Evolutionary conservation across 2,888 invertebrate genomes (phyloP), one percentile per base, ranked within the genome.

Genomic region (Polietes domitor): DNA sequence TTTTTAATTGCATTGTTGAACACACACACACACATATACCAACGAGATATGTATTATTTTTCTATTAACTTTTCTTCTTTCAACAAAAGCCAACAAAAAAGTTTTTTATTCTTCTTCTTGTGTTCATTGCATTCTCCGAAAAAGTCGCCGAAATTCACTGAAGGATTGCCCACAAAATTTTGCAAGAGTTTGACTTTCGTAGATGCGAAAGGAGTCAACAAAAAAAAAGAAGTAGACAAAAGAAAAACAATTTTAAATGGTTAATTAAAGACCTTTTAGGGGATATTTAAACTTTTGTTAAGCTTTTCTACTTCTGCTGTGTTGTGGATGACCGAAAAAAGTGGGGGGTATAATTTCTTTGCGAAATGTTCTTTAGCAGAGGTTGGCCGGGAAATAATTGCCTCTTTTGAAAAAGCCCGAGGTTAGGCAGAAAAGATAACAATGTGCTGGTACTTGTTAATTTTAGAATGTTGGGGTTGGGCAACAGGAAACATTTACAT

Each of bases 1-100:
- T 82, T 82, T 77, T 77, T 82, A 82, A 82, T 82, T 82, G 77
- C 82, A 74, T 82, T 77, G 58, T 82, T 82, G 37, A 61, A 53
- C n/a, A n/a, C n/a, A n/a, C n/a, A n/a, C n/a, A n/a, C n/a, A n/a
- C n/a, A 37, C 70, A 70, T 50, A 70, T n/a, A n/a, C n/a, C n/a
- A 74, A 28, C 53, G 41, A 70, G 68, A 68, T 41, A 41, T 68
- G 24, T 68, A 68, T 68, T 68, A 68, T 68, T 43, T 68, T 68
- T 68, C 68, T 68, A 68, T 68, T 68, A 68, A 43, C 68, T 41
- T 68, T 68, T 68, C 32, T 41, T 37, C 68, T 61, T 28, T 28
- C n/a, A 43, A 21, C 9, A 32, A 65, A 17, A 12, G 61, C 19
- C 41, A 65, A 68, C 41, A 17, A 68, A 68, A 61, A 68, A 43